Evolutionary conservation across 2,113 vertebrate species (phyloP), one percentile per base, ranked within the genome.

Genomic region (Amazona vittata): DNA sequence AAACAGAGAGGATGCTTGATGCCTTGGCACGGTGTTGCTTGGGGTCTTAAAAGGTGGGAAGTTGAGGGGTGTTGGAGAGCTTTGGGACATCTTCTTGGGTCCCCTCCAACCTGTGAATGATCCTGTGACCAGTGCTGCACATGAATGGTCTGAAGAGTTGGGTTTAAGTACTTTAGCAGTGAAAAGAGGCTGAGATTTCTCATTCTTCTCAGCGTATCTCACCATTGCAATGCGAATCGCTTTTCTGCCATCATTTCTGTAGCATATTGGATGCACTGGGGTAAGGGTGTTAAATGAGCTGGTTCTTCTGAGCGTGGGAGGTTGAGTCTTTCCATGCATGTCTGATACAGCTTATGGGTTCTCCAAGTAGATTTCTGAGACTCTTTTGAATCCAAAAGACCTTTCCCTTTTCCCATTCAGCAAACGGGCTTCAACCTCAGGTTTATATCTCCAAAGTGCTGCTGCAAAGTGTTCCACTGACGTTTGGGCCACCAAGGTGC

Each of bases 51-150:
- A 81, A 75, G 28, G 8, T 76, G 47, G 6, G n/a, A 89, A 44
- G 19, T 33, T 1, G 0, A 2, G 28, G 35, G 28, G 6, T 50
- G 3, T 50, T 63, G 78, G 83, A 83, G 75, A 87, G 39, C 33
- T 86, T 18, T 3, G 5, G 21, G 83, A 24, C 24, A 25, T 60
- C 68, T 57, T 49, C 11, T 28, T 46, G 2, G 1, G 8, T 70
- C 33, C 26, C 10, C 74, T 79, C 69, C n/a, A 71, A 26, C 22
- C 69, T n/a, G 0, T 63, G 43, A 20, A 6, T 65, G 59, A 43
- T 71, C 31, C 49, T 52, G 1, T 74, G 39, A 59, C 60, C n/a
- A 19, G 0, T 0, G 0, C 49, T 70, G 21, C 12, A 17, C 2
- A 0, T 24, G 31, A 47, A 14, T 68, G 29, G 7, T 77, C 37